Conservation (phyloP, 2,888 invertebrate genomes). For the Fragum fragum region DNA sequence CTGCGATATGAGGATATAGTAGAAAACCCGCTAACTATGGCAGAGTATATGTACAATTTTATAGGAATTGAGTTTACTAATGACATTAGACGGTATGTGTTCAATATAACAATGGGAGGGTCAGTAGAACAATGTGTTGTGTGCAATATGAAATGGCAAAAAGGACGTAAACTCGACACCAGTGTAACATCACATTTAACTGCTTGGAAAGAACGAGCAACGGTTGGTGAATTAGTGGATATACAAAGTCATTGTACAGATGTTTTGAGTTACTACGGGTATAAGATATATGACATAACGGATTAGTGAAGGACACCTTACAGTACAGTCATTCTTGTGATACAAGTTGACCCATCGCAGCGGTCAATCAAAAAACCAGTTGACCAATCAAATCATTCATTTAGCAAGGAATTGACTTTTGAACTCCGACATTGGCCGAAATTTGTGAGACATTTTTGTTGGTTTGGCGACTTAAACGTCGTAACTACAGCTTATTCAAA, state of each 20-base stretch:
- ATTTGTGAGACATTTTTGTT: too few species aligned
- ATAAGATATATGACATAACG: not conserved
- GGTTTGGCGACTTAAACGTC: too few species aligned
- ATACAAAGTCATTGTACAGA: conserved; percentile 15
- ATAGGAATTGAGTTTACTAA: not conserved
- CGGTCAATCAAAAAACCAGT: too few species aligned
- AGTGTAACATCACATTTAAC: conserved; percentile 4
- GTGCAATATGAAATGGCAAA: conserved; percentile 11
- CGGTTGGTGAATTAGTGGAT: not conserved
- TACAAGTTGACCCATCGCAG: too few species aligned
- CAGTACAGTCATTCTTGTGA: too few species aligned
- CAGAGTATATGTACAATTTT: conserved; percentile 4
- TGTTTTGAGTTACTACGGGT: not conserved
- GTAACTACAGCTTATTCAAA: too few species aligned
- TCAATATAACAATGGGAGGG: conserved; percentile 12
- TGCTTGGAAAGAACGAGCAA: not conserved
- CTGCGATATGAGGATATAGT: conserved; percentile 18
- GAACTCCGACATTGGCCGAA: too few species aligned
- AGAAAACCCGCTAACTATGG: not conserved
- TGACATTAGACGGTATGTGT: conserved; percentile 1
- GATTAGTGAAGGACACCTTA: too few species aligned
- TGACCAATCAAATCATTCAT: too few species aligned
- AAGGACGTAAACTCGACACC: not conserved
- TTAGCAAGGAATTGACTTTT: too few species aligned
- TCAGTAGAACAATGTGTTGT: not conserved